phyloP scores from a whole-genome alignment of 2,888 invertebrate species.

The Ariolimax columbianus region DNA sequence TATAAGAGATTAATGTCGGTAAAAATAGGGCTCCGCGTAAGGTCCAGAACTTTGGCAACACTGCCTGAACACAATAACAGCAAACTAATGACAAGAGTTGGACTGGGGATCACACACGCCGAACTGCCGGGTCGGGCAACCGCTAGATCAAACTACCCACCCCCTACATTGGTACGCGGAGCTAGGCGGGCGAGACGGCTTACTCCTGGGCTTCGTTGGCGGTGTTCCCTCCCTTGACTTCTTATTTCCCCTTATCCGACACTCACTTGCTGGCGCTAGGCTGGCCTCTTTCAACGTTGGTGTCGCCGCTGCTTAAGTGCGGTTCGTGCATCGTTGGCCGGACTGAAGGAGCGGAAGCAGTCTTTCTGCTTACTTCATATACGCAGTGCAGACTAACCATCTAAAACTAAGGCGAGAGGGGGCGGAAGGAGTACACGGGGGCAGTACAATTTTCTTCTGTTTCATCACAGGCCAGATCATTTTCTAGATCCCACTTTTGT shows the following conservation, averaged over 20 bases:
- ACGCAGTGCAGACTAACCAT: neutral
- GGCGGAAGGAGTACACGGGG: neutral
- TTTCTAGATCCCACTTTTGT: too few relatives aligned
- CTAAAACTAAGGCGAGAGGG: neutral
- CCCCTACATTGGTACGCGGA: slow-evolving; percentile 6
- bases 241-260: neutral
- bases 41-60: neutral
- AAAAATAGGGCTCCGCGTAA: neutral
- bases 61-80: neutral
- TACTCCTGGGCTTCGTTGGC: slow-evolving; percentile 11
- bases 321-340: slow-evolving; percentile 20
- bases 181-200: neutral
- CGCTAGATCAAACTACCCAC: slow-evolving; percentile 20
- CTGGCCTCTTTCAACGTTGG: neutral
- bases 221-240: neutral
- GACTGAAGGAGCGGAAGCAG: slow-evolving; percentile 11
- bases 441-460: neutral
- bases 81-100: neutral
- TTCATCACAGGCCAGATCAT: neutral
- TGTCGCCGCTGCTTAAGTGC: slow-evolving; percentile 25
- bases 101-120: slow-evolving; percentile 4
- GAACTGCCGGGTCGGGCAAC: slow-evolving; percentile 7
- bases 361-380: neutral
- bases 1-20: neutral
- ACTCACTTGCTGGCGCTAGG: slow-evolving; percentile 14